phyloP scores from a whole-genome alignment of 2,888 invertebrate genomes.

The Pherbina coryleti region DNA sequence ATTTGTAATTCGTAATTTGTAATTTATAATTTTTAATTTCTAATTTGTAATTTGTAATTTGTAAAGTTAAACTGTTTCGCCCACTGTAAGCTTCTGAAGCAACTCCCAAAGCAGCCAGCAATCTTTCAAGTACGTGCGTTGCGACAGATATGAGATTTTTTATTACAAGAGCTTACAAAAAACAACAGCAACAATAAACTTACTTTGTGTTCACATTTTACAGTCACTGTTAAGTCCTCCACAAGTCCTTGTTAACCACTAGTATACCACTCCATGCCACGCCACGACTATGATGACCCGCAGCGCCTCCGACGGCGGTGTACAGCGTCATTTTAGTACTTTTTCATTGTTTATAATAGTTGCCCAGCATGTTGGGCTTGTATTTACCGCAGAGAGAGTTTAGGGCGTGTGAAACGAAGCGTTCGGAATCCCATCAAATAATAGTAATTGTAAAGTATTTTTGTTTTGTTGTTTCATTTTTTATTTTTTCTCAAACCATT shows the following conservation, averaged over 20 bases:
- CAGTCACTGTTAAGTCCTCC: conserved; percentile 30
- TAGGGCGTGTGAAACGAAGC: neutral
- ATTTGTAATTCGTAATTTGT: no score
- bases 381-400: neutral
- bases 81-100: no score
- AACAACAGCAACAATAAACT: conserved; percentile 18
- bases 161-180: neutral
- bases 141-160: conserved; percentile 19
- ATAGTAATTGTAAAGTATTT: conserved; percentile 62
- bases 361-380: neutral
- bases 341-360: conserved; percentile 28
- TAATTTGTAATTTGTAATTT: no score
- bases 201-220: conserved; percentile 37
- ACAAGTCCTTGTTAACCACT: conserved; percentile 39
- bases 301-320: neutral
- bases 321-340: conserved; percentile 11
- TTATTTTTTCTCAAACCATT: neutral
- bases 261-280: conserved; percentile 14
- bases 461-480: neutral
- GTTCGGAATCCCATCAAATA: conserved; percentile 60
- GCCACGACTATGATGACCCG: neutral
- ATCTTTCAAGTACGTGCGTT: neutral
- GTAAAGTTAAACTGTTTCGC: no score
- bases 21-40: no score
- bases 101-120: no score